phyloP scores from a whole-genome alignment of 2,113 vertebrate species.

The Bujurquina vittata region DNA sequence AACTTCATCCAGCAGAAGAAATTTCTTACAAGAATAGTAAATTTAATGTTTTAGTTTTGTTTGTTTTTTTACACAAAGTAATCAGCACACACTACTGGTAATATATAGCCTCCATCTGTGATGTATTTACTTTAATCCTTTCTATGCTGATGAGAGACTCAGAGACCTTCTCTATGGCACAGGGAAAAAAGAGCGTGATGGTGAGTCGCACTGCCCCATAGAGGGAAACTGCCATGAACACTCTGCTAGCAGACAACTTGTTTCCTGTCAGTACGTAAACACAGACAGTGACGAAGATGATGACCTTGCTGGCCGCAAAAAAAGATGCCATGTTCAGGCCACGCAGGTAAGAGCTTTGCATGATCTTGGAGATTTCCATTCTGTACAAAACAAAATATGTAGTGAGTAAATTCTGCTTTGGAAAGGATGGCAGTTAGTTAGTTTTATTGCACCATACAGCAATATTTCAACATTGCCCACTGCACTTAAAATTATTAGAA shows the following conservation, averaged over 20 bases:
- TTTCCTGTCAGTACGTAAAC: slow-evolving; percentile 88
- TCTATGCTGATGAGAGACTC: slow-evolving; percentile 89
- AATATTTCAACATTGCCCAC: background rate
- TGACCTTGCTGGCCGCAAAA: slow-evolving; percentile 92
- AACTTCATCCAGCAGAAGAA: slow-evolving; percentile 89
- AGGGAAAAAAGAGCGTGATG: slow-evolving; percentile 93
- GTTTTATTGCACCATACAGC: background rate
- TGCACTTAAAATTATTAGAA: background rate
- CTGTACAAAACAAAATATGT: slow-evolving; percentile 68
- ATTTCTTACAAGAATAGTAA: slow-evolving; percentile 73
- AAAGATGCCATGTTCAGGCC: slow-evolving; percentile 94
- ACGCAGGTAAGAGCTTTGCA: slow-evolving; percentile 93
- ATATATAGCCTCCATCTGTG: background rate
- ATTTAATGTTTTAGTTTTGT: background rate
- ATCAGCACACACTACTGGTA: background rate
- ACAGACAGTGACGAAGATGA: slow-evolving; percentile 91
- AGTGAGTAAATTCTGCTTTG: background rate
- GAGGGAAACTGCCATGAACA: slow-evolving; percentile 89
- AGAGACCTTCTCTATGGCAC: slow-evolving; percentile 88
- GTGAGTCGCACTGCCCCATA: slow-evolving; percentile 90
- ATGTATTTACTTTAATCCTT: slow-evolving; percentile 87
- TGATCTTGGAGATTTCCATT: slow-evolving; percentile 90
- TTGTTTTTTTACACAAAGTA: background rate
- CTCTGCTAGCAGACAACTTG: slow-evolving; percentile 85
- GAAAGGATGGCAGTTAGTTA: background rate